Evolutionary conservation across 2,888 invertebrate genomes (phyloP), one percentile per base, ranked within the genome.

Genomic region (Drosophila longiperda): DNA sequence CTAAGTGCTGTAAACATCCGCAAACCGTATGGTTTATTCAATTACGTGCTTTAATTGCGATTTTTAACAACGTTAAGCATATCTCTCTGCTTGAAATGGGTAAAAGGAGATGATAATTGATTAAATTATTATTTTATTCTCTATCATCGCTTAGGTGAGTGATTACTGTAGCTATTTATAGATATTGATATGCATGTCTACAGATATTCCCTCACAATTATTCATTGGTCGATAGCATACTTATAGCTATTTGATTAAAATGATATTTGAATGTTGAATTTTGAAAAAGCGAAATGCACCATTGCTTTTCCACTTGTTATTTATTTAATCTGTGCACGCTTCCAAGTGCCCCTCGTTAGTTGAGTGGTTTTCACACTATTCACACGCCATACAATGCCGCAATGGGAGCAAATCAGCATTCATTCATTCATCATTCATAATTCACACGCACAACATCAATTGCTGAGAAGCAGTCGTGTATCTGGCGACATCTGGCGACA

Each of bases 401-500:
- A 71, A 45, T 45, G 45, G 15, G 23, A 45, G 15, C 45, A 75
- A 58, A 50, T 67, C 50, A 34, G 23, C 6, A 52, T 66, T 32
- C 50, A 29, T 26, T 26, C 49, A 58, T 49, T 64, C 50, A 20
- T 26, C 15, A 52, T 53, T 48, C 48, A 17, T 17, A n/a, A 49
- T 66, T 74, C 73, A 73, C 73, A 74, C 69, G 75, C 75, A 73
- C 58, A 62, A 49, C 60, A 74, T 61, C 64, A 64, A 64, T 70
- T 61, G 55, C 50, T 50, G 36, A 45, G 63, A 26, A 29, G 52
- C 48, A n/a, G 11, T 26, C 26, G 49, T 9, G 26, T 29, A 29
- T 49, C 70, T 76, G 73, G 76, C 77, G 76, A 73, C 76, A 77
- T 73, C 77, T 76, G 52, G 54, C 73, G 76, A 55, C 71, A 36